These are phyloP conservation scores for Chlamydotis undulata DNA, from an alignment of 2,113 vertebrate genomes.

Conservation along the genomic window DNA sequence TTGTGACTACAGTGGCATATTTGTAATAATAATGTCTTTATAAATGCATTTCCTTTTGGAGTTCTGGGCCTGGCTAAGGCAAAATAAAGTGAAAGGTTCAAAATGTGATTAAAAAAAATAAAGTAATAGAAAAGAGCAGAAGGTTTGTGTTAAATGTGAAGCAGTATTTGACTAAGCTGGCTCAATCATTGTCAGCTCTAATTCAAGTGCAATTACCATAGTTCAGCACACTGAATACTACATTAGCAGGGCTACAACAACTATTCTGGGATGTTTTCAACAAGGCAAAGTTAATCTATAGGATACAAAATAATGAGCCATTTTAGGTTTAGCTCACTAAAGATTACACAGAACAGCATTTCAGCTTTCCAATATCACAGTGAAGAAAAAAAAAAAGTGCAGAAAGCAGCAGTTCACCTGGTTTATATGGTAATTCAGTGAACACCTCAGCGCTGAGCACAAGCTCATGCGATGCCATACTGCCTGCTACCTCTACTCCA, in stretches of 20 bases:
- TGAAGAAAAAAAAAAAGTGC: fast-evolving
- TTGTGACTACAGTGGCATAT: not conserved
- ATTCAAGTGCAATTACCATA: not conserved
- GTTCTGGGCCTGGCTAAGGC: not conserved
- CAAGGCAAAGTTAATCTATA: not conserved
- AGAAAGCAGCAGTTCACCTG: not conserved
- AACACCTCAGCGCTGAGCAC: not conserved
- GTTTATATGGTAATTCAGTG: not conserved
- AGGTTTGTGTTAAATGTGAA: not conserved
- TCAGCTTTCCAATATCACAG: not conserved
- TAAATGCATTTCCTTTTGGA: not conserved
- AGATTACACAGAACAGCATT: not conserved
- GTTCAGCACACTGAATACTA: not conserved
- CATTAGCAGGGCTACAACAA: not conserved
- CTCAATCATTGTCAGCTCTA: not conserved
- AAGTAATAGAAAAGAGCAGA: not conserved
- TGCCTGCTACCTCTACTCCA: not conserved
- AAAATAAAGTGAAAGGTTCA: not conserved
- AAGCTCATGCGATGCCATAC: not conserved
- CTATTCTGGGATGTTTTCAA: not conserved
- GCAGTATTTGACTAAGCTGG: not conserved
- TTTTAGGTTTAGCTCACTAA: conserved; percentile 7
- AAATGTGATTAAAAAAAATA: not conserved
- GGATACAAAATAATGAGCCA: not conserved
- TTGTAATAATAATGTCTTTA: not conserved